A percentile compares a stretch with the other conserved stretches of the same genome.
Conservation (phyloP, 1,140 invertebrate species). For the Prorops nasuta region DNA sequence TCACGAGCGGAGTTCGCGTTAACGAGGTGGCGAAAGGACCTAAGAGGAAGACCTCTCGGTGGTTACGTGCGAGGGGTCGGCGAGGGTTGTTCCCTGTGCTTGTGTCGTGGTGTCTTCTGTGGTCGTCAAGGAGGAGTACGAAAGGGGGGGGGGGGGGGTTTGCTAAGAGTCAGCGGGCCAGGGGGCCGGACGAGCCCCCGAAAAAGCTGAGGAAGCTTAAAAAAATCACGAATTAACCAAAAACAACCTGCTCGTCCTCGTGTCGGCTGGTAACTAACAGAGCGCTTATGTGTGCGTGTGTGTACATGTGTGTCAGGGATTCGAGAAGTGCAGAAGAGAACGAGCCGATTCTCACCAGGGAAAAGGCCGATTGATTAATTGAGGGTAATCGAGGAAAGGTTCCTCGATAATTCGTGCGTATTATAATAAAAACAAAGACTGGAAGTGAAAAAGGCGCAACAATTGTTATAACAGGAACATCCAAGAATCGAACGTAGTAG, state of each 20-base stretch:
- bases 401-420: no score
- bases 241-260: no score
- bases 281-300: no score
- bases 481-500: neutral
- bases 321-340: neutral
- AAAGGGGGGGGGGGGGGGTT: constrained; percentile 10
- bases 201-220: neutral
- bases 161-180: constrained; percentile 1
- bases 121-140: constrained; percentile 14
- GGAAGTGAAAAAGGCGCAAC: constrained; percentile 4
- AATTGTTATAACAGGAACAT: neutral
- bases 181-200: neutral
- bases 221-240: neutral
- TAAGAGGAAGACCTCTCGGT: constrained; percentile 12
- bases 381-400: constrained; percentile 7
- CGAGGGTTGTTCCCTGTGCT: constrained; percentile 16
- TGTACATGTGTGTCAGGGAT: no score
- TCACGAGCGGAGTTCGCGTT: constrained; percentile 15
- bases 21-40: constrained; percentile 10
- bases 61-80: constrained; percentile 13
- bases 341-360: no score
- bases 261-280: neutral
- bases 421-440: constrained; percentile 14
- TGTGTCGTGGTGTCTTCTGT: constrained; percentile 10
- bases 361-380: no score